phyloP scores from a whole-genome alignment of 2,888 invertebrate species.

The Pinctada fucata region DNA sequence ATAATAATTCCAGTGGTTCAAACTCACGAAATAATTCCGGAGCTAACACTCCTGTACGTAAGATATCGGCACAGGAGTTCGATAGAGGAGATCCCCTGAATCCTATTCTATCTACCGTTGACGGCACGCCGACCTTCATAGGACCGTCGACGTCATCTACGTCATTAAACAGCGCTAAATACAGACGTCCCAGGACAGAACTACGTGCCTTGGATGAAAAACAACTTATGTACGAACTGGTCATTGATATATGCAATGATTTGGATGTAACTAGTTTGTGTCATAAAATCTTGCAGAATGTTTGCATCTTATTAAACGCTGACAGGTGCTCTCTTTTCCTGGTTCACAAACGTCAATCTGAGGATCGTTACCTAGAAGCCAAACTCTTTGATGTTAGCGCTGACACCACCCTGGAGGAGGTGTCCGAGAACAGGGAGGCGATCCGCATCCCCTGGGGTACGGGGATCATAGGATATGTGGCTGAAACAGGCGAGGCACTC shows the following conservation, averaged over 20 bases:
- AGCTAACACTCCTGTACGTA: slow-evolving; percentile 93
- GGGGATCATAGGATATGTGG: slow-evolving; percentile 74
- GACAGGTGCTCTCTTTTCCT: slow-evolving; percentile 76
- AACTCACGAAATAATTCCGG: slow-evolving; percentile 81
- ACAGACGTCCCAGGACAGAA: slow-evolving; percentile 79
- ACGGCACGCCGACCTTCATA: slow-evolving; percentile 95
- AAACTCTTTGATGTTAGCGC: slow-evolving; percentile 75
- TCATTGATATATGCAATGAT: slow-evolving; percentile 76
- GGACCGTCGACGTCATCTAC: slow-evolving; percentile 71
- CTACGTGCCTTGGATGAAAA: slow-evolving; percentile 74
- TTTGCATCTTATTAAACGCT: slow-evolving; percentile 74
- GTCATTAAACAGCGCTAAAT: slow-evolving; percentile 78
- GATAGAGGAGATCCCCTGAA: slow-evolving; percentile 93
- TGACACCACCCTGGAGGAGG: slow-evolving; percentile 84
- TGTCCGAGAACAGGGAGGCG: slow-evolving; percentile 92
- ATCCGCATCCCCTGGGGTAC: slow-evolving; percentile 79
- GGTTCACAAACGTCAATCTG: slow-evolving; percentile 77
- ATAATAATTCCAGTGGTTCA: slow-evolving; percentile 67
- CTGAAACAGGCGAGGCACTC: slow-evolving; percentile 70
- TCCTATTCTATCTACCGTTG: slow-evolving; percentile 92
- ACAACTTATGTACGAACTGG: slow-evolving; percentile 75
- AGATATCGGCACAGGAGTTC: slow-evolving; percentile 97
- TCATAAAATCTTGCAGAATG: slow-evolving; percentile 75
- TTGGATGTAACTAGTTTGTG: slow-evolving; percentile 75
- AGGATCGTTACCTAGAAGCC: slow-evolving; percentile 81